Evolutionary conservation across 2,888 invertebrate species (phyloP), one percentile per base, ranked within the genome.

Genomic region (Choristoneura rosaceana): DNA sequence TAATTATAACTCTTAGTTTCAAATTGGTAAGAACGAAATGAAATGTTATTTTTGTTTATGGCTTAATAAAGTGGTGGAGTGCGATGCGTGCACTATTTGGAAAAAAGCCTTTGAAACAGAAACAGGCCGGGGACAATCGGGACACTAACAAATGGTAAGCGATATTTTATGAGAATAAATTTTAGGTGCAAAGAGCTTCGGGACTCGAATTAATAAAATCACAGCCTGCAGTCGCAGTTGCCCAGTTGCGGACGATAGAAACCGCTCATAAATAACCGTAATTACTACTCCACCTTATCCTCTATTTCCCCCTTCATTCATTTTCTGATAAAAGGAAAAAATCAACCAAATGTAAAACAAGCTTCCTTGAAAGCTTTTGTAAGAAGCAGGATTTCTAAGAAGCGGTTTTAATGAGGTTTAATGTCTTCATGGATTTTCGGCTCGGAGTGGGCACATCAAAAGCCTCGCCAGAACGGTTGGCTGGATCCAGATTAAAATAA

Each of bases 221-320:
- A 90, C 90, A 89, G 91, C 88, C 90, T 92, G 91, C 91, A 92
- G 87, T 89, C 88, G 87, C 85, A 87, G 84, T 87, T 76, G 83
- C 38, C 38, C 85, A 87, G 84, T 81, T 76, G 83, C 84, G 83
- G 81, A 85, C 86, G 88, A 83, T 84, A 82, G 84, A 87, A 86
- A 89, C 90, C 90, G 89, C 90, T 88, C 90, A 93, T 92, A 94
- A 92, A 93, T 93, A 92, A 92, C 87, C 79, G 84, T 90, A 91
- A 92, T 92, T 92, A 91, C 87, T 80, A 78, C 78, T 78, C 80
- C 80, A 77, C 78, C 82, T 79, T 67, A 43, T 80, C 66, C 47
- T 81, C 79, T 81, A 79, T 80, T 81, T 77, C 79, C 77, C 81
- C 78, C 79, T 83, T 83, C 80, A 83, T 85, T 85, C 78, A 80